A percentile compares a stretch with the other conserved stretches of the same genome.
phyloP scores from a whole-genome alignment of 2,113 vertebrate genomes.

The Anas platyrhynchos region DNA sequence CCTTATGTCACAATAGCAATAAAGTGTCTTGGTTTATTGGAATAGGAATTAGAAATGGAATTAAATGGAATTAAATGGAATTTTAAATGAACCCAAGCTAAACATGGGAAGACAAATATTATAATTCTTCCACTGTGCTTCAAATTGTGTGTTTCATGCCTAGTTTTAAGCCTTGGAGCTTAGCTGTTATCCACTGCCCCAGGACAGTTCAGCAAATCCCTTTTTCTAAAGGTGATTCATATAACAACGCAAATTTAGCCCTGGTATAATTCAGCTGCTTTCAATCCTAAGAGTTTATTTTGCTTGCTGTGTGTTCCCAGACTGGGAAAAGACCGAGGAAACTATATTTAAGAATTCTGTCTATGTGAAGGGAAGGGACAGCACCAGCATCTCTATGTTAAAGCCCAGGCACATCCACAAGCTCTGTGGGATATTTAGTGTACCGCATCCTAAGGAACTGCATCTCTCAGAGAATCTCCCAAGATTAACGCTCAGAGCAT shows the following conservation, averaged over 20 bases:
- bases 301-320: not conserved
- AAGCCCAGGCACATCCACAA: not conserved
- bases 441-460: not conserved
- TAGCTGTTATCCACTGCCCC: not conserved
- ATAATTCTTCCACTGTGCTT: not conserved
- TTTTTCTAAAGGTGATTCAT: not conserved
- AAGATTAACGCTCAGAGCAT: not conserved
- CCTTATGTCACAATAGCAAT: not conserved
- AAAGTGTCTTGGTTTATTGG: not conserved
- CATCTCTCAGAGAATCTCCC: not conserved
- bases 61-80: not conserved
- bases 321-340: not conserved
- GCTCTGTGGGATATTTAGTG: not conserved
- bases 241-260: not conserved
- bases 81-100: conserved; percentile 26
- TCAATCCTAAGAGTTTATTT: not conserved
- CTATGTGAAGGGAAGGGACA: not conserved
- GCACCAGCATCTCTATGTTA: not conserved
- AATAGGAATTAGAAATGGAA: conserved; percentile 5
- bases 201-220: not conserved
- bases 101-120: conserved; percentile 31
- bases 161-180: not conserved
- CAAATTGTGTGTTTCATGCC: not conserved
- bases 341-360: not conserved
- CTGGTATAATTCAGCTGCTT: not conserved